Percentiles rank a stretch among this genome's conserved stretches.
These are phyloP conservation scores for Scaptomyza montana DNA, from an alignment of 1,140 invertebrate species.

Conservation along the genomic window DNA sequence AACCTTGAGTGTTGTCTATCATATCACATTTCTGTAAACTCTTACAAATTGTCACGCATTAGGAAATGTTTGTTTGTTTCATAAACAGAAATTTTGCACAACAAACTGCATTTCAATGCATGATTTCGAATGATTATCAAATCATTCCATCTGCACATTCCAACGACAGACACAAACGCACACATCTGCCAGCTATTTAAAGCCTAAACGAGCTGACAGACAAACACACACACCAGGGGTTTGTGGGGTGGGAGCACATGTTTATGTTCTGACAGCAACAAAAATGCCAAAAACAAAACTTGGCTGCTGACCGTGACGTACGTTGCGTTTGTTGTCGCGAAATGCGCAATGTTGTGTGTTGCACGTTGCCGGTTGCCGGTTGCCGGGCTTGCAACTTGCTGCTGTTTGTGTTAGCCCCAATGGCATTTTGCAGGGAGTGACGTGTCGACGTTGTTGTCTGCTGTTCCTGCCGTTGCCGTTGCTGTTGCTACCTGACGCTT, in stretches of 20 bases:
- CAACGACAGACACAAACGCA: neutral
- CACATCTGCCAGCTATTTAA: constrained; percentile 61
- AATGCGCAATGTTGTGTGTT: constrained; percentile 34
- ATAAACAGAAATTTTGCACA: neutral
- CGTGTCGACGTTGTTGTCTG: constrained; percentile 38
- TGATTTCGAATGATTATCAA: constrained; percentile 30
- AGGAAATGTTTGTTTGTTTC: neutral
- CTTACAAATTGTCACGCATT: neutral
- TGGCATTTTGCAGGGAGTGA: constrained; percentile 26
- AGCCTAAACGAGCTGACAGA: constrained; percentile 63
- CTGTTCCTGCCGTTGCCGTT: constrained; percentile 55
- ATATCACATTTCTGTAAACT: neutral
- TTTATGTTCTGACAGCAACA: constrained; percentile 67
- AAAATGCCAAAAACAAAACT: constrained; percentile 68
- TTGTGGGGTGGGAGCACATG: constrained; percentile 32
- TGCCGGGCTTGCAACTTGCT: constrained; percentile 26
- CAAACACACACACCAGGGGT: constrained; percentile 14
- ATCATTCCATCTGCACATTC: constrained; percentile 22
- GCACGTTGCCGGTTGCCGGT: constrained; percentile 14
- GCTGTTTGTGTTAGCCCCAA: constrained; percentile 42
- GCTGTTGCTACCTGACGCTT: constrained; percentile 69
- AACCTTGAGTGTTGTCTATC: too few species aligned
- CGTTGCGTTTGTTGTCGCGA: constrained; percentile 55
- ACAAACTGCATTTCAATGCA: constrained; percentile 12
- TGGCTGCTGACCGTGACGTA: constrained; percentile 69